Evolutionary conservation across 2,888 invertebrate species (phyloP), one percentile per base, ranked within the genome.

Genomic region (Hetaerina titia): DNA sequence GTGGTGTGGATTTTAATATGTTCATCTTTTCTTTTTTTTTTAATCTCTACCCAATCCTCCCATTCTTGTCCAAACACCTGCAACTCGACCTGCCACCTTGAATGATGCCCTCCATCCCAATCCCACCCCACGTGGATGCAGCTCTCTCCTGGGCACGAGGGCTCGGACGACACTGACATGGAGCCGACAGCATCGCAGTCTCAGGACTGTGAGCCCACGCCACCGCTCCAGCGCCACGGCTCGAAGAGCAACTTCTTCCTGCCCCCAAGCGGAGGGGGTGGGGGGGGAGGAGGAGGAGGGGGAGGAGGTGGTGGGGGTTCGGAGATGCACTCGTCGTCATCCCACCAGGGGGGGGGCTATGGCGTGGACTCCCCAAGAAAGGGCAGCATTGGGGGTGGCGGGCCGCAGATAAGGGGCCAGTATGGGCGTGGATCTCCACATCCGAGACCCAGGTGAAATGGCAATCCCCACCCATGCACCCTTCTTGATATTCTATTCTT

Each of bases 181-280:
- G 99, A 98, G 96, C 98, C 98, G n/a, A 98, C 98, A 63, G 99
- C 98, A 94, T 98, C 98, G 94, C 99, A 99, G 97, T 98, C 98
- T 94, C 98, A 98, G 96, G 99, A 99, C 97, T 99, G 99, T 97
- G 99, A 99, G 97, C 99, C 99, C 15, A 99, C 99, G 96, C 99
- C 99, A 92, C 98, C 98, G 19, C 97, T 98, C 96, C 98, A 98
- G 97, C 97, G 99, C 96, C 98, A 98, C 96, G 98, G 98, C 96
- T 99, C 99, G 95, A 98, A 98, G 96, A 98, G 98, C 96, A 99
- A 99, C 97, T 98, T 99, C 97, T 99, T 99, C 97, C 98, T 98
- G 96, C 98, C 98, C 95, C 98, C 98, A 95, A 97, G 97, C 96
- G 56, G 92, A 74, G 90, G 64, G 6, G 90, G 90, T 11, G 92